Base-by-base conservation (phyloP, 2,113 vertebrate species). In the Vombatus ursinus region DNA sequence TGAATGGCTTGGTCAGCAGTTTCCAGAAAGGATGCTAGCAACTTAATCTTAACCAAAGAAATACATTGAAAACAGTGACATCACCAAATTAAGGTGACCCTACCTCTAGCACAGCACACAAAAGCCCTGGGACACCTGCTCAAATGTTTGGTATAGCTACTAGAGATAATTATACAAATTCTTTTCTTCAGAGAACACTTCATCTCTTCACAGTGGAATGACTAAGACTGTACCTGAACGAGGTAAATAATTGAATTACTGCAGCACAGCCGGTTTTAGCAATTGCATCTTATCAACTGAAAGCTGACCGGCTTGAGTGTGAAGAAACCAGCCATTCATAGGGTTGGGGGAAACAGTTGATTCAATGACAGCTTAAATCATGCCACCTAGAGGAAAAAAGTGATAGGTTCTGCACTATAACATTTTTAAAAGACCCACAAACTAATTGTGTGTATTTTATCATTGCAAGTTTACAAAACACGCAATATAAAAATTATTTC, bases 1-100 rank as follows among this genome's bases (percentile, higher is more conserved):
- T 84, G 3, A 96, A 98, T 98, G 96, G 98, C 97, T 97, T 98
- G 98, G 98, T 95, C 97, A 94, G 97, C 53, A 96, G 96, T 98
- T 98, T 44, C 54, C 98, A 95, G 91, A 91, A 97, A 98, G 93
- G 95, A 97, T 97, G 94, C 96, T 97, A 97, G 95, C 92, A 95
- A 96, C 90, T 37, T 98, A 98, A 96, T 96, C 97, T 95, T 97
- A 97, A 95, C 92, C 95, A 96, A 97, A 98, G 95, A 96, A 96
- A 93, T 91, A 94, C 54, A 90, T 49, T 19, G 25, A 37, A 50
- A 52, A 94, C 50, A 84, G 19, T 2, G 1, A 7, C 50, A 84
- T 50, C 52, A 48, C 37, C 89, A 90, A 93, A 51, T 37, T 3
- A 2, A 22, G 92, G 26, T 77, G 53, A 94, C 50, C 16, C 52